Base-by-base conservation (phyloP, 1,140 invertebrate species). In the Calosoma granatense region DNA sequence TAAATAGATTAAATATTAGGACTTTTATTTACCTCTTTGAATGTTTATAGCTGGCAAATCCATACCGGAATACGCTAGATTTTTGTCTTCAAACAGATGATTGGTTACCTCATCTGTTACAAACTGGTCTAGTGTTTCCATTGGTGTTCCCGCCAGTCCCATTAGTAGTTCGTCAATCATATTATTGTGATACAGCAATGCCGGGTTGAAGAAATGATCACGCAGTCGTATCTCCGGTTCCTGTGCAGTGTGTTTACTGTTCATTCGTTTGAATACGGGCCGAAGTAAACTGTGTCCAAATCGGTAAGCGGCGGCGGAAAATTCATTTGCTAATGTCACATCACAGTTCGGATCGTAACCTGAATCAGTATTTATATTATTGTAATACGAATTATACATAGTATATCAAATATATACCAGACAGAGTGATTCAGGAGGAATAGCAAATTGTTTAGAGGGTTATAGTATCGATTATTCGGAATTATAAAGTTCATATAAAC, bases 221-320 rank as follows among this genome's bases (percentile, higher is more conserved):
- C 81, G 72, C 0, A 85, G 68, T 57, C 76, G 72, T 0, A 83
- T 67, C 23, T 61, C 63, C 2, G 67, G 66, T 53, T 69, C 62
- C 17, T 53, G 52, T 26, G 56, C 55, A 20, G 68, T 67, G 59
- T 76, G 82, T 20, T 73, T 72, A 57, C 67, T 61, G 60, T 79
- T 76, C 53, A 84, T 67, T 60, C 83, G 67, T 58, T 76, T 75
- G 20, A 85, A 75, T 3, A 76, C 70, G 11, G 83, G 83, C 61
- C 81, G 80, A 51, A 91, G 63, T 1, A 91, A 66, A 0, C 88
- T 91, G 63, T 96, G 92, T 0, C 91, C 93, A 64, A 96, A 95
- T 56, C 90, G 74, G 64, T 88, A 92, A 0, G 86, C 92, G 1
- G 92, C 85, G 0, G 90, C 79, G 0, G 94, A 86, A 75, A 98